phyloP scores from a whole-genome alignment of 1,140 invertebrate species.

The Drosophila watanabei region DNA sequence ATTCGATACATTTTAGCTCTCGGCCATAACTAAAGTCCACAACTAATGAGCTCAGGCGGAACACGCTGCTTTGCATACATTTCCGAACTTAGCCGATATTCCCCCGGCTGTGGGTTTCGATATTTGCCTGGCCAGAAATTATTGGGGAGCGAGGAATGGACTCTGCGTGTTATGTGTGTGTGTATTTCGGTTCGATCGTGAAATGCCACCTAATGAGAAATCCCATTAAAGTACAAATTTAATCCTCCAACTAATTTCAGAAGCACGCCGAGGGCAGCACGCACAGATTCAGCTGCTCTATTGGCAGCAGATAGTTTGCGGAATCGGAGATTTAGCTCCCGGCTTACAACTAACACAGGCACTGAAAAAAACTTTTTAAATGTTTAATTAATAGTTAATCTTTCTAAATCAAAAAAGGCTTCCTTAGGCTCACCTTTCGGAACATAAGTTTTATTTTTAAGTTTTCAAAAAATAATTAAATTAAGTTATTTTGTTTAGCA shows the following conservation, averaged over 20 bases:
- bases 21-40: slow-evolving; percentile 13
- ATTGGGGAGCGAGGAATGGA: background rate
- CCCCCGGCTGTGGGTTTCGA: background rate
- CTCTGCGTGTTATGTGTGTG: background rate
- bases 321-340: slow-evolving; percentile 41
- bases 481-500: background rate
- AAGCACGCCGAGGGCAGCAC: slow-evolving; percentile 45
- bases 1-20: background rate
- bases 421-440: background rate
- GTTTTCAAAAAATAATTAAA: background rate
- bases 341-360: slow-evolving; percentile 15
- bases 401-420: background rate
- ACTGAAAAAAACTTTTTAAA: background rate
- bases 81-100: slow-evolving; percentile 11
- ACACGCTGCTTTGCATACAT: slow-evolving; percentile 54
- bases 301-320: slow-evolving; percentile 31
- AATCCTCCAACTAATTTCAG: slow-evolving; percentile 72
- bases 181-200: slow-evolving; percentile 40
- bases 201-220: slow-evolving; percentile 65
- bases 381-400: background rate
- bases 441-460: background rate
- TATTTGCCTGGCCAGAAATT: slow-evolving; percentile 25
- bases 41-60: slow-evolving; percentile 30
- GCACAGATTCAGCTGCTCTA: slow-evolving; percentile 11
- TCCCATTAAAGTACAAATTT: slow-evolving; percentile 69